Evolutionary conservation across 1,140 invertebrate genomes (phyloP).

Genomic region (Anadara kagoshimensis): DNA sequence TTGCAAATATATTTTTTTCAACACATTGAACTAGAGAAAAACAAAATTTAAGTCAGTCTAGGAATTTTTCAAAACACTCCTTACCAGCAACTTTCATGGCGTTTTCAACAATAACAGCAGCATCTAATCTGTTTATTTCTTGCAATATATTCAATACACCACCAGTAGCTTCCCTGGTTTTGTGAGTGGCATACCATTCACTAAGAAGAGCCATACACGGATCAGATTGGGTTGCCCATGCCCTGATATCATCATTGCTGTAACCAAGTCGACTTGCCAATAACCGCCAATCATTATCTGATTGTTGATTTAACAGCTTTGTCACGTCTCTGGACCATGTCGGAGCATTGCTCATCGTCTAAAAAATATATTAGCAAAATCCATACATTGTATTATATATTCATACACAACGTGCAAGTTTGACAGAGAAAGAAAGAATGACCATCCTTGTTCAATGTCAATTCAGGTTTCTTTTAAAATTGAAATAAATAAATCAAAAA

Average conservation of each 20-base stretch:
- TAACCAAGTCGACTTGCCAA: slow-evolving; percentile 64
- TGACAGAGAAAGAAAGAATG: neutral
- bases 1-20: neutral
- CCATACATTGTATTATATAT: neutral
- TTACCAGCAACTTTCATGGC: slow-evolving; percentile 58
- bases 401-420: neutral
- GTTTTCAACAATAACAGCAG: slow-evolving; percentile 59
- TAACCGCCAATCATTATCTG: slow-evolving; percentile 64
- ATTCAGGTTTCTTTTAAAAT: neutral
- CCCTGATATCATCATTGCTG: slow-evolving; percentile 62
- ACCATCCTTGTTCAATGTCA: neutral
- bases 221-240: slow-evolving; percentile 61
- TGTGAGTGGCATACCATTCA: slow-evolving; percentile 70
- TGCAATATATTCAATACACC: slow-evolving; percentile 55
- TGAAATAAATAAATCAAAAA: neutral
- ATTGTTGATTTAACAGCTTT: slow-evolving; percentile 58
- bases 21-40: neutral
- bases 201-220: slow-evolving; percentile 68
- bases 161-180: slow-evolving; percentile 63
- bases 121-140: slow-evolving; percentile 59
- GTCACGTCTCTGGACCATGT: slow-evolving; percentile 64
- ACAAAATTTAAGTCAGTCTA: no score
- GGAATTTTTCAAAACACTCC: no score
- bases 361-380: no score
- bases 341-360: slow-evolving; percentile 67